Conservation (phyloP, 2,113 vertebrate genomes). For the Rhizomys pruinosus region DNA sequence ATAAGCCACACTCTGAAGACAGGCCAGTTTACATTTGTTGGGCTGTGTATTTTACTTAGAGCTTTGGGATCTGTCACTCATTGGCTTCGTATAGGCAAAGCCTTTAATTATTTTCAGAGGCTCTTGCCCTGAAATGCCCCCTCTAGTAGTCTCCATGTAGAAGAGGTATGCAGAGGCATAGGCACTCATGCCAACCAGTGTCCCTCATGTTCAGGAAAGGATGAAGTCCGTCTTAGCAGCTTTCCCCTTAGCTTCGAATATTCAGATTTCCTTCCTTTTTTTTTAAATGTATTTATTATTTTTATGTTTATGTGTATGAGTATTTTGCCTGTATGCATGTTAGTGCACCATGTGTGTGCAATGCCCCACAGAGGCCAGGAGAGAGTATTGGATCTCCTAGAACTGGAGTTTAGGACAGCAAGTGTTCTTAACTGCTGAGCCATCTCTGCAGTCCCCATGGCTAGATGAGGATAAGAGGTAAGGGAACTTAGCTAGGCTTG, state of each 20-base stretch:
- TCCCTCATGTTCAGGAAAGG: not conserved
- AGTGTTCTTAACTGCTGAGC: no score
- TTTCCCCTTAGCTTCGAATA: not conserved
- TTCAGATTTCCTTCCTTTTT: not conserved
- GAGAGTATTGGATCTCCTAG: no score
- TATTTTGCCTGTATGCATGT: no score
- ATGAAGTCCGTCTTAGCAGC: not conserved
- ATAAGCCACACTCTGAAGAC: not conserved
- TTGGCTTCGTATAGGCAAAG: not conserved
- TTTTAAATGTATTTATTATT: not conserved
- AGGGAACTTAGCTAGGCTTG: not conserved
- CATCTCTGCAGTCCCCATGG: no score
- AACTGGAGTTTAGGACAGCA: no score
- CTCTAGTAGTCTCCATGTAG: not conserved
- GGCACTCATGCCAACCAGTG: not conserved
- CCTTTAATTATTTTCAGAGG: slow-evolving; percentile 6
- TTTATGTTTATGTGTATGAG: no score
- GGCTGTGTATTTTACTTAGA: not conserved
- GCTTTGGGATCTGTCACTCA: not conserved
- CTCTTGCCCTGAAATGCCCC: not conserved
- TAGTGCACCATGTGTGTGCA: no score
- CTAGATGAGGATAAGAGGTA: not conserved
- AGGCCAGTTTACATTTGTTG: not conserved
- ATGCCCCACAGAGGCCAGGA: no score
- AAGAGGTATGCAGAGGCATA: not conserved